Conservation (phyloP, 2,113 vertebrate genomes). For the Hystrix cristata region DNA sequence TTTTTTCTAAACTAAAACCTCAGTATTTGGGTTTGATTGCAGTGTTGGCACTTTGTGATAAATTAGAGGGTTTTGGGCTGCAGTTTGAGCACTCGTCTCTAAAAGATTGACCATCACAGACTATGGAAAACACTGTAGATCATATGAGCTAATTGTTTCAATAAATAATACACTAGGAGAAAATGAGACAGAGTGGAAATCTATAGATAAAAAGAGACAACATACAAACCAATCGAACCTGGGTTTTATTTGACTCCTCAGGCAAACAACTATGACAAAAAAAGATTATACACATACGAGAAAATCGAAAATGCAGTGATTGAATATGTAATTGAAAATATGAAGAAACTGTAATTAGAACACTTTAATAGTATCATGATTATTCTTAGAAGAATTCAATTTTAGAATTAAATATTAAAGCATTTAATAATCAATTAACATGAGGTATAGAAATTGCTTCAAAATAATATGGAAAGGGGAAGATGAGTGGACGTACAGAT, state of each 20-base stretch:
- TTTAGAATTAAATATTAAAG: constrained; percentile 13
- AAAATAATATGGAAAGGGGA: not conserved
- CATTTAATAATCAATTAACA: constrained; percentile 8
- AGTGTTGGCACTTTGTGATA: no score
- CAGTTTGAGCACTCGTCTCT: no score
- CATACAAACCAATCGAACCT: not conserved
- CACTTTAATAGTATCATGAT: not conserved
- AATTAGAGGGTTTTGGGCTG: no score
- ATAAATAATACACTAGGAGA: not conserved
- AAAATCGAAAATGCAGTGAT: not conserved
- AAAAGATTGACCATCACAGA: not conserved
- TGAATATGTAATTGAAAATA: constrained; percentile 22
- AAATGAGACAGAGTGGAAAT: not conserved
- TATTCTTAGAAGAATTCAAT: not conserved
- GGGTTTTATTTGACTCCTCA: not conserved
- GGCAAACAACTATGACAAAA: not conserved
- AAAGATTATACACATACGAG: not conserved
- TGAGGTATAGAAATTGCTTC: not conserved
- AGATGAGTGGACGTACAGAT: not conserved
- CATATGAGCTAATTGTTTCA: not conserved
- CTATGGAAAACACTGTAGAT: not conserved
- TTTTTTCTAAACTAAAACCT: no score
- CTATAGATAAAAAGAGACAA: not conserved
- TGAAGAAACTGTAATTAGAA: not conserved
- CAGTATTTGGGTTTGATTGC: no score